phyloP scores from a whole-genome alignment of 1,140 invertebrate species.

The Drosophila biarmipes region DNA sequence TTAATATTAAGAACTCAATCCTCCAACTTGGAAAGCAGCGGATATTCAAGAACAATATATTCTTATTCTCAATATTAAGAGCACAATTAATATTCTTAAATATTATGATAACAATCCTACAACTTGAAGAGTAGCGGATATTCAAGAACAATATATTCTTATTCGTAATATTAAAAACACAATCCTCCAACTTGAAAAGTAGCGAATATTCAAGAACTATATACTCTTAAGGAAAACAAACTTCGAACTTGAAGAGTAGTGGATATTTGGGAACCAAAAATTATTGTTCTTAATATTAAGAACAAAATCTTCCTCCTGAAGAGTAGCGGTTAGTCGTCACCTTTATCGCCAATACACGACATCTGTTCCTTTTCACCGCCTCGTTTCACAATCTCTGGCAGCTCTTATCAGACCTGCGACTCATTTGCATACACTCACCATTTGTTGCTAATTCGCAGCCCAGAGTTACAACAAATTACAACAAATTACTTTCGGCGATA shows the following conservation, averaged over 20 bases:
- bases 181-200: too few species aligned
- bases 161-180: too few species aligned
- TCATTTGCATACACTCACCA: conserved; percentile 27
- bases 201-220: too few species aligned
- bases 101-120: too few species aligned
- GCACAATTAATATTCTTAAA: too few species aligned
- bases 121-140: too few species aligned
- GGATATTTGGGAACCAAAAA: too few species aligned
- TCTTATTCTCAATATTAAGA: not conserved
- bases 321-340: not conserved
- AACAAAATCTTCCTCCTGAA: not conserved
- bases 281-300: not conserved
- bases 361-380: conserved; percentile 20
- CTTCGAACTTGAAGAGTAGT: too few species aligned
- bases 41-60: not conserved
- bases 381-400: conserved; percentile 20
- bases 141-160: too few species aligned
- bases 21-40: conserved; percentile 1
- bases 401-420: conserved; percentile 14
- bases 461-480: conserved; percentile 48
- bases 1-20: not conserved
- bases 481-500: conserved; percentile 40
- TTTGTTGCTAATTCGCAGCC: conserved; percentile 20
- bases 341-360: not conserved
- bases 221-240: too few species aligned